Conservation (phyloP, 1,140 invertebrate genomes). For the Drosophila prosaltans region DNA sequence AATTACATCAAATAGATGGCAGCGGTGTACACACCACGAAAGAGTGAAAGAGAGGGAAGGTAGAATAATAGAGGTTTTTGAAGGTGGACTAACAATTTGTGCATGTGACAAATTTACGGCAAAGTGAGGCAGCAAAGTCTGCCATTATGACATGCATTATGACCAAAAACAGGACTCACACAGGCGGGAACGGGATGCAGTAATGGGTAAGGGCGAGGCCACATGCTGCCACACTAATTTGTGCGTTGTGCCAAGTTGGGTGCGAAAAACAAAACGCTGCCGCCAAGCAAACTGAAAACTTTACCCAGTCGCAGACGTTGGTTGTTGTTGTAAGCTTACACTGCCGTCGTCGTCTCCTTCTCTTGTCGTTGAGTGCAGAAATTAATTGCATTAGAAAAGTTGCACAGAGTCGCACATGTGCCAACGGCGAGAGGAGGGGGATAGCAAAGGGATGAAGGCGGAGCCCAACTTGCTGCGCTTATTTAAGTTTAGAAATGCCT, state of each 20-base stretch:
- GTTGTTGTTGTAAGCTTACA: too few species aligned
- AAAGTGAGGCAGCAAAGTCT: conserved; percentile 40
- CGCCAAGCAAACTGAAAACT: conserved; percentile 52
- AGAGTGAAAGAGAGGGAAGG: not conserved
- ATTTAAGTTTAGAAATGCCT: conserved; percentile 81
- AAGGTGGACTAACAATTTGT: conserved; percentile 56
- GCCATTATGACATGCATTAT: conserved; percentile 78
- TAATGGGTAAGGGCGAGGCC: conserved; percentile 37
- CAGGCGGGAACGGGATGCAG: not conserved
- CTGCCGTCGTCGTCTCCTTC: not conserved
- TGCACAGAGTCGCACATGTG: conserved; percentile 67
- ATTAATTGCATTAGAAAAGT: conserved; percentile 82
- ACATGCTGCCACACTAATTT: conserved; percentile 79
- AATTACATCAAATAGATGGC: conserved; percentile 71
- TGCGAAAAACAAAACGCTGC: conserved; percentile 72
- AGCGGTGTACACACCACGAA: not conserved
- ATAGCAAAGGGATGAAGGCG: not conserved
- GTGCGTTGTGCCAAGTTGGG: conserved; percentile 74
- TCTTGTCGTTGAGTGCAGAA: conserved; percentile 71
- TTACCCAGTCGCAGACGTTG: conserved; percentile 42
- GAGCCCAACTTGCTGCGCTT: conserved; percentile 69
- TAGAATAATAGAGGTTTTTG: not conserved
- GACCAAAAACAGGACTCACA: conserved; percentile 24
- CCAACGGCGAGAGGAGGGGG: not conserved
- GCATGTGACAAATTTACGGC: conserved; percentile 70